Base-by-base conservation (phyloP, 2,113 vertebrate genomes). In the Stercorarius parasiticus region DNA sequence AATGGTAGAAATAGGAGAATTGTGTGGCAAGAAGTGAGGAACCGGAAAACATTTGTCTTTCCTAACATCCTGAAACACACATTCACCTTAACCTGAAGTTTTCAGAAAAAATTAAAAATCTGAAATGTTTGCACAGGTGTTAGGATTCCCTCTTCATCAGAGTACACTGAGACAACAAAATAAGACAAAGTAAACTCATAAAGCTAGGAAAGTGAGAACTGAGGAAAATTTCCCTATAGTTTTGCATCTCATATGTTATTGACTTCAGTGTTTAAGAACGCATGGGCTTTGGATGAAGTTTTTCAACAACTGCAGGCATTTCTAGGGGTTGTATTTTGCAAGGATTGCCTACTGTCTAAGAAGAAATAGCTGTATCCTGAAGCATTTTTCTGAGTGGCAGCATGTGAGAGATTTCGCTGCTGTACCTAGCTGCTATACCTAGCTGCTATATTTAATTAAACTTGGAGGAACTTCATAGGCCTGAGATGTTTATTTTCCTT, bases 391-490 rank as follows among this genome's bases (percentile, higher is more conserved):
- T 70, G 50, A 78, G 42, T 34, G 64, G 43, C 29, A 88, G 22
- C 6, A 58, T 58, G 13, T 21, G 25, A 77, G 53, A 90, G 45
- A 83, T 70, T 74, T 4, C 25, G 84, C 21, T 74, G 17, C 52
- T 80, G 53, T 88, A 45, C 36, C 6, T 66, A 50, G 13, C 13
- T 77, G 13, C 38, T 66, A 5, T 50, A 88, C 36, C 6, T 66
- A 50, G 13, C 13, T 77, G 13, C 38, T 66, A 5, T 50, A 88
- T 81, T 93, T 81, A 88, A 88, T 95, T 95, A 95, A 86, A 91
- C 47, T 34, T 73, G 27, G 47, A 83, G 27, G 20, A 90, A 62
- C 13, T 50, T 80, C 45, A 73, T 58, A 55, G 34, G 10, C 72
- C 58, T 73, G 40, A 83, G 66, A 73, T 66, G 27, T 80, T 95